A percentile compares a stretch with the other conserved stretches of the same genome.
These are phyloP conservation scores for Torymus aiolomorphi DNA, from an alignment of 2,888 invertebrate genomes.

Conservation along the genomic window DNA sequence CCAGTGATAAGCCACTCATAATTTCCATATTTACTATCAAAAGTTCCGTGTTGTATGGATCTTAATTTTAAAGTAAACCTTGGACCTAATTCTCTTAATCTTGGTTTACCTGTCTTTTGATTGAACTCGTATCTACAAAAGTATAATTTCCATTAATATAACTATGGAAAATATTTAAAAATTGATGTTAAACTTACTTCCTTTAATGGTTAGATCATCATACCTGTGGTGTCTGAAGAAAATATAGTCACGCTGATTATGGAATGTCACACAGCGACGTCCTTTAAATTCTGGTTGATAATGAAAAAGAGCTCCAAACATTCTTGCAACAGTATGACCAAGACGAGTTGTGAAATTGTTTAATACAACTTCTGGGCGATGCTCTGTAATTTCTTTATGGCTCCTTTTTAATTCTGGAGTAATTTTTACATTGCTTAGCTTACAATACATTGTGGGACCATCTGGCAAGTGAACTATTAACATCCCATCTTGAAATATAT, in stretches of 20 bases:
- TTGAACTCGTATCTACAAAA: conserved; percentile 89
- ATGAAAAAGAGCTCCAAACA: conserved; percentile 96
- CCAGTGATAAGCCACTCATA: conserved; percentile 96
- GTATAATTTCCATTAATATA: not conserved
- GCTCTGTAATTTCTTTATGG: conserved; percentile 88
- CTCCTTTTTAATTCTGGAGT: conserved; percentile 89
- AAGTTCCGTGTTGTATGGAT: conserved; percentile 96
- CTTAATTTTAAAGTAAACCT: conserved; percentile 95
- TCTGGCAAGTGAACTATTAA: conserved; percentile 95
- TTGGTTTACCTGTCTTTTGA: conserved; percentile 83
- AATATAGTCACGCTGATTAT: conserved; percentile 99
- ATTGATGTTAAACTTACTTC: not conserved
- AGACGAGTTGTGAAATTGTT: conserved; percentile 97
- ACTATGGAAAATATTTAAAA: conserved; percentile 11
- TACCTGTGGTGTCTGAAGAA: conserved; percentile 98
- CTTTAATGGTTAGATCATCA: not conserved
- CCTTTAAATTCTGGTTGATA: conserved; percentile 97
- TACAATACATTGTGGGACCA: conserved; percentile 98
- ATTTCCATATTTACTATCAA: conserved; percentile 97
- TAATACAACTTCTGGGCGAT: conserved; percentile 94
- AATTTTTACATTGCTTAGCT: conserved; percentile 93
- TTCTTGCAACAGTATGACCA: conserved; percentile 92
- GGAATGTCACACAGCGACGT: conserved; percentile 95
- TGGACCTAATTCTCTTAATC: conserved; percentile 95
- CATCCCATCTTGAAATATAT: conserved; percentile 83